phyloP scores from a whole-genome alignment of 2,113 vertebrate species.

The Otus sunia region DNA sequence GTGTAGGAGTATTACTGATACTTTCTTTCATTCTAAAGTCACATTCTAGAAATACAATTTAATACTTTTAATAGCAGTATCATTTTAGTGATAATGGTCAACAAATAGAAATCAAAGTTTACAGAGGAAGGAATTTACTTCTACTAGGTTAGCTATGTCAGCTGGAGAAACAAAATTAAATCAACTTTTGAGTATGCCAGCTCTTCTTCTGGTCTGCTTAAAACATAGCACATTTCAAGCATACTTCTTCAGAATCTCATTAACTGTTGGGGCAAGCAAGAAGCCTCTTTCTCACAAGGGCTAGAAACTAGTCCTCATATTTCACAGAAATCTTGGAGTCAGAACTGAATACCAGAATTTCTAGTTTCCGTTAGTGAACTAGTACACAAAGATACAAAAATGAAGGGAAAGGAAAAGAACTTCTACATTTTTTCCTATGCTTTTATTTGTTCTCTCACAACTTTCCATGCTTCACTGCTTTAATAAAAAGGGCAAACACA shows the following conservation, averaged over 20 bases:
- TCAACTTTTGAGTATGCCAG: not conserved
- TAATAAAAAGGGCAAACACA: not conserved
- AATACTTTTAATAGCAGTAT: not conserved
- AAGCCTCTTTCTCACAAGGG: not conserved
- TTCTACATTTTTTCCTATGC: not conserved
- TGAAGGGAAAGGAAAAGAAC: not conserved
- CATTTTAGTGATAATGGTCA: not conserved
- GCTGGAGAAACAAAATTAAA: not conserved
- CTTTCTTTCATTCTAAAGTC: not conserved
- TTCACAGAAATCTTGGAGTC: not conserved
- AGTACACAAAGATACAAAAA: not conserved
- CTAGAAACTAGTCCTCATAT: not conserved
- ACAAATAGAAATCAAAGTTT: not conserved
- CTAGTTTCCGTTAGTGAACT: not conserved
- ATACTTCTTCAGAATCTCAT: not conserved
- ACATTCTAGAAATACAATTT: not conserved
- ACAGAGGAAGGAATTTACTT: not conserved
- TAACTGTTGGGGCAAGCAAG: not conserved
- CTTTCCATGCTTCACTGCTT: not conserved
- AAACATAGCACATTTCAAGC: not conserved
- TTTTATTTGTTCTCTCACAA: not conserved
- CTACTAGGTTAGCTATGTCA: not conserved
- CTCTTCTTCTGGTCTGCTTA: not conserved
- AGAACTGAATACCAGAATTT: not conserved
- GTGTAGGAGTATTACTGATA: not conserved